Conservation (phyloP, 1,140 invertebrate species). For the Drosophila setifemur region DNA sequence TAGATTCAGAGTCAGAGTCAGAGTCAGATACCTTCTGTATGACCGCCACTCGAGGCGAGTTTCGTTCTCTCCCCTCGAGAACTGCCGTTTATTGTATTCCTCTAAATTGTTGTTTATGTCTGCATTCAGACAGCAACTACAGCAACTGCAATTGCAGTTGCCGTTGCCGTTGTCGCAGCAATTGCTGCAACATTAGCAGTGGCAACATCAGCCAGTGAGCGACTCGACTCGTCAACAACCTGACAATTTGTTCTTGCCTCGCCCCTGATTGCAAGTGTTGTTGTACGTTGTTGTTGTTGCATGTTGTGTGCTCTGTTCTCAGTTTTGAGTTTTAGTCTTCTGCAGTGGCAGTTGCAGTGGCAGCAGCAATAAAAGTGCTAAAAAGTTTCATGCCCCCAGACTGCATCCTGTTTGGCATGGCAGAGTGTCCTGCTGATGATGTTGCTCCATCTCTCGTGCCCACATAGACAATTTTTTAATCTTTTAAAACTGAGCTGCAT, state of each 20-base stretch:
- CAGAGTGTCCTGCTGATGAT: slow-evolving; percentile 18
- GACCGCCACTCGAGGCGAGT: slow-evolving; percentile 41
- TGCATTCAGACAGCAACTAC: slow-evolving; percentile 34
- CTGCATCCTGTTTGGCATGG: slow-evolving; percentile 61
- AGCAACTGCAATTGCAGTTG: slow-evolving; percentile 15
- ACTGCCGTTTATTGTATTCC: slow-evolving; percentile 36
- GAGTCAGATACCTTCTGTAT: slow-evolving; percentile 35
- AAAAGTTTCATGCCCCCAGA: slow-evolving; percentile 74
- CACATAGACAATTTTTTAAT: slow-evolving; percentile 63
- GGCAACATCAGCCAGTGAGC: slow-evolving; percentile 12
- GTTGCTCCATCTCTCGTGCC: slow-evolving; percentile 4
- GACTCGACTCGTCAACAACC: slow-evolving; percentile 63
- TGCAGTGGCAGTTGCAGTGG: slow-evolving; percentile 16
- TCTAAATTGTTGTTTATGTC: slow-evolving; percentile 57
- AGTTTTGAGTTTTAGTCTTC: too few species aligned
- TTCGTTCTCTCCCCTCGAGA: slow-evolving; percentile 10
- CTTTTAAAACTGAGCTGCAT: slow-evolving; percentile 62
- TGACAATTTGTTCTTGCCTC: slow-evolving; percentile 71
- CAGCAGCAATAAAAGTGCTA: slow-evolving; percentile 73
- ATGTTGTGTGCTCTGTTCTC: too few species aligned
- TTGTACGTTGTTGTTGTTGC: slow-evolving; percentile 13
- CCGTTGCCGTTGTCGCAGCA: neutral
- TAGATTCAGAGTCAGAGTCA: neutral
- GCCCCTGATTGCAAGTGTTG: slow-evolving; percentile 40
- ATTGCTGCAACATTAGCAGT: slow-evolving; percentile 26